A percentile compares a stretch with the other conserved stretches of the same genome.
Conservation (phyloP, 2,797 vertebrate species). For the Gymnothorax reevesii region DNA sequence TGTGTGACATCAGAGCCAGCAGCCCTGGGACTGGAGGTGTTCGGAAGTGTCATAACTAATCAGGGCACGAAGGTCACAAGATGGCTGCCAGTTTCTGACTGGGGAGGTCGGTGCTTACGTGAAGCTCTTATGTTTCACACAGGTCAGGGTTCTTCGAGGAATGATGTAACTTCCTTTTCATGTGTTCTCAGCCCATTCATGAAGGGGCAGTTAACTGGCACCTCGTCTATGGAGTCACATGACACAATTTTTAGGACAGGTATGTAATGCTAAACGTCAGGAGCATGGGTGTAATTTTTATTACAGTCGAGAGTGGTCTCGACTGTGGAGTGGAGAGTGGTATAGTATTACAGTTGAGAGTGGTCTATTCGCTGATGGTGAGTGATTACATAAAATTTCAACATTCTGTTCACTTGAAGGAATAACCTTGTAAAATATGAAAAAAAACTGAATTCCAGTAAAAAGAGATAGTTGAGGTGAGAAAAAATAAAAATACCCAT, state of each 20-base stretch:
- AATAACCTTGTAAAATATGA: no score
- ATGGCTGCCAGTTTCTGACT: background rate
- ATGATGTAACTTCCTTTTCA: background rate
- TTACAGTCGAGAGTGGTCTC: no score
- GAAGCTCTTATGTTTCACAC: background rate
- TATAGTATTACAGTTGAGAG: no score
- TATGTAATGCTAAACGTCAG: no score
- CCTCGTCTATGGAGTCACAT: background rate
- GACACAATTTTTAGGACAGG: background rate
- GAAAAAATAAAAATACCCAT: no score
- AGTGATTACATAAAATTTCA: no score
- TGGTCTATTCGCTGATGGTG: no score
- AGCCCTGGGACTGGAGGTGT: background rate
- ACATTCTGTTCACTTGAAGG: no score
- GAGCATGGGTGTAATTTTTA: no score
- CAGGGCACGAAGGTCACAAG: background rate
- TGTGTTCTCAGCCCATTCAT: background rate
- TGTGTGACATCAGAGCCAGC: background rate
- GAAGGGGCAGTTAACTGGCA: background rate
- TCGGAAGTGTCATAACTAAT: constrained; percentile 8
- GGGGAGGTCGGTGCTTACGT: background rate
- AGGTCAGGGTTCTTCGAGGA: background rate
- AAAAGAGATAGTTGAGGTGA: no score
- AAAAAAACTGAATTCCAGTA: no score
- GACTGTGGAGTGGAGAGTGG: no score